phyloP scores from a whole-genome alignment of 2,797 vertebrate species.

The Octomys mimax region DNA sequence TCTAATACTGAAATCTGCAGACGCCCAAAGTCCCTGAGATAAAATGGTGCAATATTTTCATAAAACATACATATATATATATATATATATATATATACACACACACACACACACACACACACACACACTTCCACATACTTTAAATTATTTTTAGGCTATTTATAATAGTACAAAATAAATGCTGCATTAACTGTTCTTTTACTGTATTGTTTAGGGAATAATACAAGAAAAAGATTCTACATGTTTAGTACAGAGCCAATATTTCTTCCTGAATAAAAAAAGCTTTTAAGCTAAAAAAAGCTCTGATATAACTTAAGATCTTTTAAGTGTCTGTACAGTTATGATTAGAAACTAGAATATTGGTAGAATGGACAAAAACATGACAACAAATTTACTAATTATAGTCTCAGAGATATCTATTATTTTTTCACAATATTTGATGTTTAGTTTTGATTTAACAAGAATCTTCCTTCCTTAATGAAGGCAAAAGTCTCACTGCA shows the following conservation, averaged over 20 bases:
- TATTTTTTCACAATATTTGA: not conserved
- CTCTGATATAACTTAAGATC: not conserved
- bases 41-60: not conserved
- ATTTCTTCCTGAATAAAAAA: not conserved
- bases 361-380: not conserved
- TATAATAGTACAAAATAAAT: not conserved
- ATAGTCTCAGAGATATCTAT: not conserved
- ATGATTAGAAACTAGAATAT: not conserved
- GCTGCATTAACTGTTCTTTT: not conserved
- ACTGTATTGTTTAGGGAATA: not conserved
- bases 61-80: not conserved
- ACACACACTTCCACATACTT: not conserved
- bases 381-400: conserved; percentile 32
- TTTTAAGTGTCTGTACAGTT: not conserved
- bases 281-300: not conserved
- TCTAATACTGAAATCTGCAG: not conserved
- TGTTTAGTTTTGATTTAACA: conserved; percentile 55
- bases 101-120: too few relatives aligned
- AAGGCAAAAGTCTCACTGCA: conserved; percentile 6
- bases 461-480: not conserved
- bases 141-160: not conserved
- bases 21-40: not conserved
- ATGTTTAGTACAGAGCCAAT: not conserved
- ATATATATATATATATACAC: too few relatives aligned
- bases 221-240: not conserved